Conservation (phyloP, 2,888 invertebrate genomes). For the Eristalinus sepulchralis region DNA sequence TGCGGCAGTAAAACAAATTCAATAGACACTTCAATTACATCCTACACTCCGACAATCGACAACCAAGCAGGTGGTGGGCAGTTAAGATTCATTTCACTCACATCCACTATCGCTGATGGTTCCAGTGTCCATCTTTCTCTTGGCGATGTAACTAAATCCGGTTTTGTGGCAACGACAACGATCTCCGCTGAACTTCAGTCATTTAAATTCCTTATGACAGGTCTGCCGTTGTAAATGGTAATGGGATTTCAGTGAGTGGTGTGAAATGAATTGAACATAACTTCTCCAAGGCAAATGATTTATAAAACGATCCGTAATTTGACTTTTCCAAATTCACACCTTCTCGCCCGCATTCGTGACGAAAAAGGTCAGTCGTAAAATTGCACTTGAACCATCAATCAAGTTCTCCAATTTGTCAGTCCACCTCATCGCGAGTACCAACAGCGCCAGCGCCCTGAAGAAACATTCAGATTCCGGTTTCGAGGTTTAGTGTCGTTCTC, state of each 20-base stretch:
- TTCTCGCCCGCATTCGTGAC: neutral
- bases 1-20: neutral
- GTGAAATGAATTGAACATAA: neutral
- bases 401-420: neutral
- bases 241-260: neutral
- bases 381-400: conserved; percentile 32
- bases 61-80: neutral
- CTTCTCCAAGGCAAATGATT: too few relatives aligned
- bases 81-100: neutral
- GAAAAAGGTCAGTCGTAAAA: conserved; percentile 19
- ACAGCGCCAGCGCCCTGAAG: neutral
- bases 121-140: neutral
- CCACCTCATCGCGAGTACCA: neutral
- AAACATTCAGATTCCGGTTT: neutral
- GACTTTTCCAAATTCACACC: too few relatives aligned
- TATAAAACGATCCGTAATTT: too few relatives aligned
- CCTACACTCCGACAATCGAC: neutral
- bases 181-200: neutral
- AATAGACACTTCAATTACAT: neutral
- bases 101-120: neutral
- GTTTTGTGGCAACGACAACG: neutral
- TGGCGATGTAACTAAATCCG: neutral
- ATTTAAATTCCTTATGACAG: neutral
- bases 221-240: neutral
- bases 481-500: neutral